A percentile compares a stretch with the other conserved stretches of the same genome.
Evolutionary conservation across 2,888 invertebrate genomes (phyloP).

Genomic region (Cantharis rustica): DNA sequence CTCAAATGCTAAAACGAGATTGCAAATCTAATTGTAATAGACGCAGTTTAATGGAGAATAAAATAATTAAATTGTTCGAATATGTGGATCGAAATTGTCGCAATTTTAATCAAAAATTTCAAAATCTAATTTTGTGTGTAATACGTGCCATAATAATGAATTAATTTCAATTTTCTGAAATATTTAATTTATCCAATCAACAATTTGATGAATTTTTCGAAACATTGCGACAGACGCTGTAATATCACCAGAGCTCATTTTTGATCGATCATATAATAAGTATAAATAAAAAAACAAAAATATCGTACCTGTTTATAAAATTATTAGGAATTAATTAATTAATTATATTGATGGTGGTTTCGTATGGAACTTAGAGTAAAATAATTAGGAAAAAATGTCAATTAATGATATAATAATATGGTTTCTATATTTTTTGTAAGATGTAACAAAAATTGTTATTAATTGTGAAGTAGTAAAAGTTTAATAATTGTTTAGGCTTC

Average conservation of each 20-base stretch:
- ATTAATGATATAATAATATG: slow-evolving; percentile 16
- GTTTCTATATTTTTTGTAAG: slow-evolving; percentile 7
- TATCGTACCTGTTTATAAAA: slow-evolving; percentile 17
- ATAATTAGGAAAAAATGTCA: slow-evolving; percentile 10
- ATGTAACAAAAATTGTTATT: background rate
- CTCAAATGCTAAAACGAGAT: too few species aligned
- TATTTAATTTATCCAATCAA: too few species aligned
- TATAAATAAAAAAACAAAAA: background rate
- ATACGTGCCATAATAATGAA: too few species aligned
- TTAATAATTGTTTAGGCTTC: background rate
- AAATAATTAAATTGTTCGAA: background rate
- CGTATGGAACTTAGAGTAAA: slow-evolving; percentile 5
- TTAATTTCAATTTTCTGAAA: too few species aligned
- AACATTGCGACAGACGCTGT: background rate
- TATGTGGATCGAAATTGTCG: background rate
- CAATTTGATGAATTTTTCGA: too few species aligned
- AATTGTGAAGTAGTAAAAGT: slow-evolving; percentile 1
- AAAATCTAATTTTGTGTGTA: too few species aligned
- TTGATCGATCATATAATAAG: background rate
- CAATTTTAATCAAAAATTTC: too few species aligned
- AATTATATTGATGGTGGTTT: slow-evolving; percentile 1
- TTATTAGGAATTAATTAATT: background rate
- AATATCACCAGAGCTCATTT: background rate
- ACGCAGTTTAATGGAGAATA: background rate
- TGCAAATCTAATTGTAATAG: too few species aligned